These are phyloP conservation scores for Suncus etruscus DNA, from an alignment of 2,113 vertebrate species.

Conservation along the genomic window DNA sequence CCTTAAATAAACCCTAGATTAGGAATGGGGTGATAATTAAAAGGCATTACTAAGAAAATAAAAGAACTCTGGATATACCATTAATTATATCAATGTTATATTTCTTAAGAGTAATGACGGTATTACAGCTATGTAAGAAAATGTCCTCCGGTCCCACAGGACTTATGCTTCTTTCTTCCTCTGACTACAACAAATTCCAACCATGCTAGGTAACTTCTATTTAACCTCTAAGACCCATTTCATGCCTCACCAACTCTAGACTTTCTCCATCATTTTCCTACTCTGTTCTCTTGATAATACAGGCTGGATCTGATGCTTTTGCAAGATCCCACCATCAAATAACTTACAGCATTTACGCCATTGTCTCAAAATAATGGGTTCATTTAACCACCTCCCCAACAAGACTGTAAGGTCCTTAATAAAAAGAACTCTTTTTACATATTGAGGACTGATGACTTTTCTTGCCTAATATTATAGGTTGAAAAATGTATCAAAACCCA, in stretches of 20 bases:
- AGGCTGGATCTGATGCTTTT: not conserved
- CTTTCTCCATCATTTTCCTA: not conserved
- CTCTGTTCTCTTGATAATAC: not conserved
- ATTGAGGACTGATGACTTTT: not conserved
- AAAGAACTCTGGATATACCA: not conserved
- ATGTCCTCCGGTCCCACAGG: not conserved
- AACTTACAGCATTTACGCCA: not conserved
- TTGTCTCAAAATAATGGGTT: slow-evolving; percentile 30
- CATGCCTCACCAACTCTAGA: not conserved
- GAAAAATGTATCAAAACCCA: slow-evolving; percentile 22
- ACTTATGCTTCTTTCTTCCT: not conserved
- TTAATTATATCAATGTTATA: slow-evolving; percentile 12
- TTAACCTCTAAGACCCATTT: not conserved
- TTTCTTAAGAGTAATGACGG: not conserved
- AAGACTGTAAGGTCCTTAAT: slow-evolving; percentile 23
- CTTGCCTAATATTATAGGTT: not conserved
- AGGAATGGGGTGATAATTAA: not conserved
- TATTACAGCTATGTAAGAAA: not conserved
- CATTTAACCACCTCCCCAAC: not conserved
- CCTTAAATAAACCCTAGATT: not conserved
- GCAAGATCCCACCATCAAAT: not conserved
- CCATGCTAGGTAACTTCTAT: not conserved
- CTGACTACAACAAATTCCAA: not conserved
- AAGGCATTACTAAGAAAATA: not conserved
- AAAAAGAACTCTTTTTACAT: slow-evolving; percentile 20